Conservation (phyloP, 2,888 invertebrate genomes). For the Rhogogaster chlorosoma region DNA sequence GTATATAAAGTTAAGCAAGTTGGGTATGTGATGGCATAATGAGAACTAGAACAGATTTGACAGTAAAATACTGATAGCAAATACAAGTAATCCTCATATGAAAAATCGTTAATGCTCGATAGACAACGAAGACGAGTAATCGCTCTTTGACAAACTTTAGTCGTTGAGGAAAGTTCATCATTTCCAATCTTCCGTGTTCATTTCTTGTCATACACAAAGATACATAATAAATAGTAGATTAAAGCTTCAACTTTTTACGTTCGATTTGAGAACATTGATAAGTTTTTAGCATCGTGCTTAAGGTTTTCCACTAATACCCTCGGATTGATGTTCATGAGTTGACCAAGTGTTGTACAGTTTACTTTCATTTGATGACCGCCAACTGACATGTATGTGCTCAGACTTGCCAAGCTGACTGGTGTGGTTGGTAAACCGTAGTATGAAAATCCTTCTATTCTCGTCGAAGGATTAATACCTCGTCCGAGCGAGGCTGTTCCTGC, state of each 20-base stretch:
- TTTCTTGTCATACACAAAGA: neutral
- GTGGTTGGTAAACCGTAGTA: slow-evolving; percentile 79
- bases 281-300: slow-evolving; percentile 44
- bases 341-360: slow-evolving; percentile 79
- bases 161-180: neutral
- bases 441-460: slow-evolving; percentile 70
- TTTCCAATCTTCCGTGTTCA: neutral
- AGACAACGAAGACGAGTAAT: slow-evolving; percentile 9
- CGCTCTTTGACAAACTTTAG: neutral
- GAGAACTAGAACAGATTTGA: neutral
- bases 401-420: slow-evolving; percentile 75
- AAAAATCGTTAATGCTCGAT: neutral
- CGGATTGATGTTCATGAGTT: slow-evolving; percentile 80
- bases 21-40: neutral
- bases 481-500: slow-evolving; percentile 61
- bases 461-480: neutral
- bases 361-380: slow-evolving; percentile 79
- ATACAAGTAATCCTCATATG: neutral
- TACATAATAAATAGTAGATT: neutral
- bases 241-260: slow-evolving; percentile 25
- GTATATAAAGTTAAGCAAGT: neutral
- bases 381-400: slow-evolving; percentile 80
- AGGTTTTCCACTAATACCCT: slow-evolving; percentile 78
- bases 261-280: slow-evolving; percentile 2
- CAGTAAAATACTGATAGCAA: slow-evolving; percentile 6